phyloP scores from a whole-genome alignment of 2,113 vertebrate species.

The Nipponia nippon region DNA sequence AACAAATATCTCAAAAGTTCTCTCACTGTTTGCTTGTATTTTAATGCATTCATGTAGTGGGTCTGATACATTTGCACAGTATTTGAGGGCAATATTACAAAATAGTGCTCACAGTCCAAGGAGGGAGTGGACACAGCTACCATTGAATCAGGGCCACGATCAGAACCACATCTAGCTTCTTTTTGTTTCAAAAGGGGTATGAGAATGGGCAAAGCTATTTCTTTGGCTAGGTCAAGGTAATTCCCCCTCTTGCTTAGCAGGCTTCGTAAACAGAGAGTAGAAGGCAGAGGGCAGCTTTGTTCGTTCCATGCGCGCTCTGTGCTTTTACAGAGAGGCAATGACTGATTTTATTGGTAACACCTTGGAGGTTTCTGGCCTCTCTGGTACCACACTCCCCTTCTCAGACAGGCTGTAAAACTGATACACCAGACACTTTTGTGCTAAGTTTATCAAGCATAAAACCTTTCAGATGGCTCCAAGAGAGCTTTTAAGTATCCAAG shows the following conservation, averaged over 20 bases:
- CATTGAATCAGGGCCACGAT: not conserved
- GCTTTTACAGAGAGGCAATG: not conserved
- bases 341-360: not conserved
- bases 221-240: not conserved
- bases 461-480: not conserved
- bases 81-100: not conserved
- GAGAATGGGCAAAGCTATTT: not conserved
- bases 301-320: rapidly evolving
- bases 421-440: not conserved
- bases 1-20: not conserved
- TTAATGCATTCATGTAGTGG: not conserved
- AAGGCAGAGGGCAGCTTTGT: not conserved
- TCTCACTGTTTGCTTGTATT: not conserved
- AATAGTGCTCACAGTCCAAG: not conserved
- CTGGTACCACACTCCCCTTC: not conserved
- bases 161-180: not conserved
- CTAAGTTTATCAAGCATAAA: not conserved
- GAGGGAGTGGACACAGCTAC: not conserved
- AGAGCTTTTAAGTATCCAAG: not conserved
- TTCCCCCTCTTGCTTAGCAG: not conserved
- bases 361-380: not conserved
- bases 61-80: not conserved
- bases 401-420: not conserved
- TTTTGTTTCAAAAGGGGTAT: not conserved
- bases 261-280: not conserved